Evolutionary conservation across 1,140 invertebrate species (phyloP), one percentile per base, ranked within the genome.

Genomic region (Macrosteles quadrilineatus): DNA sequence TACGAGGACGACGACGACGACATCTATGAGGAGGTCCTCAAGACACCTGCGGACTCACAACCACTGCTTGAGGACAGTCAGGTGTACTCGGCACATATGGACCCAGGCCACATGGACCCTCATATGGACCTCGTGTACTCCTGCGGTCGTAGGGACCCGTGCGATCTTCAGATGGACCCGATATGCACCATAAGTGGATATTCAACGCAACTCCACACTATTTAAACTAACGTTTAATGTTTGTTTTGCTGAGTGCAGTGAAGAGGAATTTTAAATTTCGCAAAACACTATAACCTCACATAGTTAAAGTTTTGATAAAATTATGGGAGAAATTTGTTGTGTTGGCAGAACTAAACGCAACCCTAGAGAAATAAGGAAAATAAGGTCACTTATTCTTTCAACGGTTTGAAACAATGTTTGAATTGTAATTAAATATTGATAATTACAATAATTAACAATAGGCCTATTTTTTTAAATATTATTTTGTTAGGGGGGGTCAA

Each of bases 131-230:
- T n/a, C n/a, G 43, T 72, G 17, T 70, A 69, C 69, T 36, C 67
- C 21, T 65, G 68, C 27, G 62, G 72, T 25, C 68, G 68, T 14
- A 55, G 71, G 12, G 69, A 73, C 32, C 32, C 32, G n/a, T 70
- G 72, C 57, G 68, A 72, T 6, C 73, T 74, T 29, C 71, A 74
- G 59, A 74, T 75, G 73, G 75, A 75, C 40, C 75, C 75, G 12
- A 75, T 75, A 27, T 74, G 68, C 47, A 75, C 73, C 40, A 75
- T 75, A n/a, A 71, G 68, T 19, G 72, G 73, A 47, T 73, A 69
- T 72, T 21, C 12, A 4, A 19, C 47, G 14, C 47, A 17, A 17
- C 14, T 21, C 6, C 3, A 50, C n/a, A 19, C 47, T 4, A 19
- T 50, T 4, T 50, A 4, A 17, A 50, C 6, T 17, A 40, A 40